Base-by-base conservation (phyloP, 1,140 invertebrate species). In the Ceratina calcarata region DNA sequence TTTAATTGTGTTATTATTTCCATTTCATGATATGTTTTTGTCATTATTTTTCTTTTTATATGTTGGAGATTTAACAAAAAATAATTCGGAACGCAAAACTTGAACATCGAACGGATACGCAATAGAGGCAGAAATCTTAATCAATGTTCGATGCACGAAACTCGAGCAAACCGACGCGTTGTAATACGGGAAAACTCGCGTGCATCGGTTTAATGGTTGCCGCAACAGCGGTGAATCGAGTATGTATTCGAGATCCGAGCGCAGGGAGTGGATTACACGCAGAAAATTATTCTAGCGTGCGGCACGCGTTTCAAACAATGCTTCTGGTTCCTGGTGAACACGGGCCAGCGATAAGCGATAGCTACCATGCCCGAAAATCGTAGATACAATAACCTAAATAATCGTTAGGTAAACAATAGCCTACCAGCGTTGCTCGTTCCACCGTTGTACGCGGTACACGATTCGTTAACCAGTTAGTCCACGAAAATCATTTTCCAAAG, bases 291-390 rank as follows among this genome's bases (percentile, higher is more conserved):
- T 62, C 75, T 15, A 60, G 10, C 58, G 58, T 60, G 24, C 49
- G 18, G 18, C 16, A 45, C 49, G 24, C 24, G 58, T 71, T 78
- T 70, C 67, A 24, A 78, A 78, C 75, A 78, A 71, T 78, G 20
- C 24, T 45, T 22, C 37, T 45, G 37, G 37, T 22, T 62, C 68
- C 13, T 68, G 61, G 24, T 49, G 32, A 71, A 71, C 75, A 78
- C 49, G 58, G n/a, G 0, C 58, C 15, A 15, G 27, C 27, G 58
- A 78, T 78, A 78, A 76, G 67, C 68, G 37, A 45, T 45, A 24
- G 67, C 75, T 78, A 61, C n/a, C 70, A 78, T 68, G 49, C n/a
- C 37, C 27, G 58, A 78, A 78, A 78, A 78, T 62, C 67, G 49
- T 53, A 32, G 57, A 51, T 71, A n/a, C 58, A 71, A 71, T 71